Base-by-base conservation (phyloP, 2,797 vertebrate species). In the Sebastes hopkinsi region DNA sequence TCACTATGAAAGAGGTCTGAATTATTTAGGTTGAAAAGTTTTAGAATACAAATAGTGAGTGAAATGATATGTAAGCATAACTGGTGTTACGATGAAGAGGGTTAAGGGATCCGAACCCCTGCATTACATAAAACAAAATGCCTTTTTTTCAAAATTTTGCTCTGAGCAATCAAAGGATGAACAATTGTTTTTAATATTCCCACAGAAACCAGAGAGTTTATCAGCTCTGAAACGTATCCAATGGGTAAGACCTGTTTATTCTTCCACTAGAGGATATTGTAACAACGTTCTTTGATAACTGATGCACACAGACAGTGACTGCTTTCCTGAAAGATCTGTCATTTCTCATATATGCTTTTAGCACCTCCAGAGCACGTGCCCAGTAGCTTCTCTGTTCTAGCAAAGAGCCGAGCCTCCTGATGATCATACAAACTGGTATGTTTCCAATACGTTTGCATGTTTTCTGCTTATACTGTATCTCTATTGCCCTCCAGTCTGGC, bases 201-300 rank as follows among this genome's bases (percentile, higher is more conserved):
- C 18, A 80, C 79, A 93, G 92, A 94, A 75, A 91, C 84, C 66
- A 80, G 72, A 74, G 89, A 93, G 80, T 73, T 74, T 6, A 9
- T 60, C 50, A 93, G 87, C 58, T 77, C 84, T 73, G 91, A 93
- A 84, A 87, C 2, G 0, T 56, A 79, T 74, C 77, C 77, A 25
- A 2, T 54, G 12, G 90, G 89, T 94, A 83, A 82, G 84, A 77
- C 42, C 3, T 13, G 3, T 30, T 68, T 61, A 73, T n/a, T 22
- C 9, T 64, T 27, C 5, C 16, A 23, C 5, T 34, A 5, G 32
- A 25, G 8, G 66, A 25, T 32, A 25, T 38, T 59, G 1, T 79
- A 29, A 72, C 30, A 20, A 1, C 1, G n/a, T 3, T 68, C 58
- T 84, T 64, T 61, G 6, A 64, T 62, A 67, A 61, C 1, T 3